Conservation (phyloP, 1,140 invertebrate genomes). For the Saccostrea cuccullata region DNA sequence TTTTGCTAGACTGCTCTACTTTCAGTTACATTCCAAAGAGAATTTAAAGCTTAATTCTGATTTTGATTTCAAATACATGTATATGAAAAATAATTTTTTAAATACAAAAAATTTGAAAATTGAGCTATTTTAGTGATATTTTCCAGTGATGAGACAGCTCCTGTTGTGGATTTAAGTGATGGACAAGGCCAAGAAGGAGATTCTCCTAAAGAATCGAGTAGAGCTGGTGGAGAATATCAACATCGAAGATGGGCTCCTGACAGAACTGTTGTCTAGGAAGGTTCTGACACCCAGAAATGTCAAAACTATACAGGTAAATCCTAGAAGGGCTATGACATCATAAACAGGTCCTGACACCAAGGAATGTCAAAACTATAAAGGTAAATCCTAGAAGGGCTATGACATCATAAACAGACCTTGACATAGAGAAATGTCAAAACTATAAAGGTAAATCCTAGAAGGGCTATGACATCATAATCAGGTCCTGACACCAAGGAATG, state of each 20-base stretch:
- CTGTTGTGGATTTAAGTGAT: constrained; percentile 50
- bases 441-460: constrained; percentile 63
- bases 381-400: no score
- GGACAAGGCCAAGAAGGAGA: constrained; percentile 67
- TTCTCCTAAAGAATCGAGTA: constrained; percentile 62
- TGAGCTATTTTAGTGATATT: no score
- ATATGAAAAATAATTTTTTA: no score
- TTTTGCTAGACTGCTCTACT: no score
- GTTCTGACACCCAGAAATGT: constrained; percentile 66
- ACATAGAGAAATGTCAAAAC: constrained; percentile 66
- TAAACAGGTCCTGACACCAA: background rate
- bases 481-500: background rate
- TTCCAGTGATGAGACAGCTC: background rate
- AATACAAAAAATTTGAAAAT: no score
- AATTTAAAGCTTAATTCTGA: no score
- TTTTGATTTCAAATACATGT: no score
- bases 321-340: no score
- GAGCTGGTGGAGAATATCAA: constrained; percentile 71
- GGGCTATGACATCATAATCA: background rate
- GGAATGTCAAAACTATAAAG: background rate
- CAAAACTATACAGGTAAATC: constrained; percentile 68
- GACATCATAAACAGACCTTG: no score
- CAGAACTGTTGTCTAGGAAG: constrained; percentile 66
- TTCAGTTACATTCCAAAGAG: no score
- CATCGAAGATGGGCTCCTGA: constrained; percentile 66